phyloP scores from a whole-genome alignment of 2,797 vertebrate genomes.

The Halcyon smyrnensis region DNA sequence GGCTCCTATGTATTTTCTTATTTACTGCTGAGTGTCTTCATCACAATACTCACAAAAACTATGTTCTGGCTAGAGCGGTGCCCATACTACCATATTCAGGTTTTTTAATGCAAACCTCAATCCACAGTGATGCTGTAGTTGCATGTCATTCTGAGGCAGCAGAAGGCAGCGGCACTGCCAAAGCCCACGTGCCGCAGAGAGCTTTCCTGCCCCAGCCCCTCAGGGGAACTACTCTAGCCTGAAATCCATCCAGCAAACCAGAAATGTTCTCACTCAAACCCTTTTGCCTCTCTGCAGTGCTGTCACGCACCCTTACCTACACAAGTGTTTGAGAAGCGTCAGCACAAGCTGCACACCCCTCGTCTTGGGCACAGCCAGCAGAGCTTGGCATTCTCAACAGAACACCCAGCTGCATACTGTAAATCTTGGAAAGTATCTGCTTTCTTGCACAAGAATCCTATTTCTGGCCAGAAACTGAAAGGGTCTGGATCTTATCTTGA shows the following conservation, averaged over 20 bases:
- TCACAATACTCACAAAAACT: background rate
- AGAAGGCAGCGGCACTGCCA: background rate
- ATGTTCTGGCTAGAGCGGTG: background rate
- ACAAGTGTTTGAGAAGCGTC: background rate
- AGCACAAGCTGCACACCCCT: background rate
- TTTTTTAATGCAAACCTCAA: background rate
- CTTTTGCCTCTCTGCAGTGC: background rate
- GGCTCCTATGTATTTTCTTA: background rate
- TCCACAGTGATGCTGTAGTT: background rate
- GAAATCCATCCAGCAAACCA: background rate
- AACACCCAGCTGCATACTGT: background rate
- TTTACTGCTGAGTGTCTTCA: background rate
- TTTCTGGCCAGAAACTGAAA: conserved; percentile 1
- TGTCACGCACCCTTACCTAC: background rate
- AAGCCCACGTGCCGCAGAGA: background rate
- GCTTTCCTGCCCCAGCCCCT: background rate
- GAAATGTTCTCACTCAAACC: background rate
- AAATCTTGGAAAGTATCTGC: background rate
- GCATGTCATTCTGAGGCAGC: background rate
- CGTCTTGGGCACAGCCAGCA: fast-evolving
- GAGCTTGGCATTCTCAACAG: background rate
- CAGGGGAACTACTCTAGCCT: fast-evolving
- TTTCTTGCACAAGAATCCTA: background rate
- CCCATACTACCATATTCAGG: background rate
- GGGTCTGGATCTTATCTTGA: background rate